Conservation (phyloP, 2,113 vertebrate species). For the Motacilla alba region DNA sequence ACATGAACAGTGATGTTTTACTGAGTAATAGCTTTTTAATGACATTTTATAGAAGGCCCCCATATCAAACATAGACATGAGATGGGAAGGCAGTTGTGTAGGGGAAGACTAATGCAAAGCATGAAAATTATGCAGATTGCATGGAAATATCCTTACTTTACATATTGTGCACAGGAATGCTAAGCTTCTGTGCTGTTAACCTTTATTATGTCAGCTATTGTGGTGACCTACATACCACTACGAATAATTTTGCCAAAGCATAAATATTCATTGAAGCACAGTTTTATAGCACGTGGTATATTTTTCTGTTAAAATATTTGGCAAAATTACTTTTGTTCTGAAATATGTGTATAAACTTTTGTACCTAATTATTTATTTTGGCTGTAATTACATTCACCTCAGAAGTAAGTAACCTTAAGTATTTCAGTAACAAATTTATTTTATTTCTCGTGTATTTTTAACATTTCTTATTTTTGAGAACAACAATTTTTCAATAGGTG, state of each 20-base stretch:
- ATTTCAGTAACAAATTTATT: background rate
- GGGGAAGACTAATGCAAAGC: background rate
- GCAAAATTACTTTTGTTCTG: background rate
- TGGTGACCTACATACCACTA: background rate
- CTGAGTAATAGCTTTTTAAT: background rate
- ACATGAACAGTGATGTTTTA: background rate
- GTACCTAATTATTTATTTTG: background rate
- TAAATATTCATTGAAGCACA: background rate
- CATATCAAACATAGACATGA: background rate
- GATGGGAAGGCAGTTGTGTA: background rate
- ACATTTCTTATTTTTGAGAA: rapidly evolving
- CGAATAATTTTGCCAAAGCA: background rate
- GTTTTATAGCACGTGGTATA: background rate
- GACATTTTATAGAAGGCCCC: background rate
- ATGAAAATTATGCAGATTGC: background rate
- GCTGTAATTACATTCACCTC: background rate
- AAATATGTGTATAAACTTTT: background rate
- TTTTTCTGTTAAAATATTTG: background rate
- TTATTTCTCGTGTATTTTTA: background rate
- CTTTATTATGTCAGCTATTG: background rate
- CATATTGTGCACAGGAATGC: background rate
- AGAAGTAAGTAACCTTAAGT: background rate
- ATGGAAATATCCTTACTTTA: background rate
- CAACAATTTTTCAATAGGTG: background rate
- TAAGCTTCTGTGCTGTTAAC: background rate